Evolutionary conservation across 37 sponge, comb jelly and placozoan species (phyloP).

Genomic region (Haliclona indistincta): DNA sequence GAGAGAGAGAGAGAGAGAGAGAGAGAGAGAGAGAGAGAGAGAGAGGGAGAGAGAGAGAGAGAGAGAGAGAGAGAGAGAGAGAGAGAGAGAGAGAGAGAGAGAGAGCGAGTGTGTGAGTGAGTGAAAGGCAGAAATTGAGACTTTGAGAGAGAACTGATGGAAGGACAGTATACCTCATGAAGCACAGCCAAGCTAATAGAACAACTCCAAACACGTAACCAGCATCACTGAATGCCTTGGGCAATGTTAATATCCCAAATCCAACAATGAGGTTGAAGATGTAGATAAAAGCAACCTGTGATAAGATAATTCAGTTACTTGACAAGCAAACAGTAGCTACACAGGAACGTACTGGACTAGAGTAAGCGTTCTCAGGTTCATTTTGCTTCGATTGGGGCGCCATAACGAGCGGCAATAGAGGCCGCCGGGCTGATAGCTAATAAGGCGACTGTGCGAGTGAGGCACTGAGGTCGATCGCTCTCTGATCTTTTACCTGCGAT

Average conservation of each 20-base stretch:
- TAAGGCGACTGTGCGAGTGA: background rate
- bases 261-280: constrained; percentile 97
- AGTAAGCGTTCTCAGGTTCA: background rate
- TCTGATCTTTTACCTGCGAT: background rate
- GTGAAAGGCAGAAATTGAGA: too few relatives aligned
- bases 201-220: constrained; percentile 80
- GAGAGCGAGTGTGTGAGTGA: background rate
- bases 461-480: too few relatives aligned
- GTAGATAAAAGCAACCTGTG: constrained; percentile 91
- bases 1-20: constrained; percentile 18
- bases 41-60: constrained; percentile 29
- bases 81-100: constrained; percentile 26
- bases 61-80: constrained; percentile 33
- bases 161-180: constrained; percentile 76
- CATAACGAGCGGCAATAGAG: background rate
- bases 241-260: constrained; percentile 88
- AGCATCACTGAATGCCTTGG: constrained; percentile 87
- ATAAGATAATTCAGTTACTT: background rate
- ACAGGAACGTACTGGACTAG: background rate
- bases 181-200: constrained; percentile 73
- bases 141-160: too few relatives aligned
- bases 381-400: background rate
- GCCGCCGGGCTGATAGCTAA: background rate
- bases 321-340: background rate
- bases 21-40: constrained; percentile 39